Evolutionary conservation across 1,140 invertebrate species (phyloP).

Genomic region (Bombus polaris): DNA sequence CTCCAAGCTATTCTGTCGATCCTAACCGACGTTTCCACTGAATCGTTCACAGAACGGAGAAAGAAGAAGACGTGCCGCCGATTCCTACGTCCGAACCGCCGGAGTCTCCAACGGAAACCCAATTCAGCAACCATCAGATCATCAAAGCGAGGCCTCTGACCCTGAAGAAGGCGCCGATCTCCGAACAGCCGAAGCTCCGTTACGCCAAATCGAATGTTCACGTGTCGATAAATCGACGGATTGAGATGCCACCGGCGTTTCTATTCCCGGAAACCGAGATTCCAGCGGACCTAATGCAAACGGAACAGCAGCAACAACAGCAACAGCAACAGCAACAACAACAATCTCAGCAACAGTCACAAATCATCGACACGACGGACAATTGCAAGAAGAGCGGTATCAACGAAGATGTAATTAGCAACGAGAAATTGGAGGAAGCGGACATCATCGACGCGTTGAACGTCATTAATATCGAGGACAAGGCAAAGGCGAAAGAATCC

Average conservation of each 20-base stretch:
- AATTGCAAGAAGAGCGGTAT: slow-evolving; percentile 67
- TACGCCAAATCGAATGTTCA: slow-evolving; percentile 85
- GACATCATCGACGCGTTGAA: slow-evolving; percentile 81
- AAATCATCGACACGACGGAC: slow-evolving; percentile 72
- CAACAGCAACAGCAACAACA: slow-evolving; percentile 59
- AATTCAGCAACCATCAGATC: slow-evolving; percentile 82
- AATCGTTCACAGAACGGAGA: slow-evolving; percentile 71
- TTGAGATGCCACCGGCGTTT: slow-evolving; percentile 92
- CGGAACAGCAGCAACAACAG: slow-evolving; percentile 76
- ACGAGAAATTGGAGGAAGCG: slow-evolving; percentile 78
- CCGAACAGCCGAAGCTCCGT: slow-evolving; percentile 89
- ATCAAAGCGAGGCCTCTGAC: slow-evolving; percentile 91
- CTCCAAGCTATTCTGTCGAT: not conserved
- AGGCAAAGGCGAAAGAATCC: slow-evolving; percentile 77
- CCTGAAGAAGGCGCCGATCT: slow-evolving; percentile 89
- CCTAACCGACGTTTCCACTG: not conserved
- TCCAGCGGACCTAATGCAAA: slow-evolving; percentile 84
- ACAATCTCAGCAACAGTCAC: slow-evolving; percentile 62
- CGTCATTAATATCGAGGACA: slow-evolving; percentile 81
- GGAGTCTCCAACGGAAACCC: slow-evolving; percentile 78
- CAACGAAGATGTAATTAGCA: slow-evolving; percentile 66
- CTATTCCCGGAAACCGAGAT: slow-evolving; percentile 90
- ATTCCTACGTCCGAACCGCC: slow-evolving; percentile 80
- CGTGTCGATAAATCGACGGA: slow-evolving; percentile 88
- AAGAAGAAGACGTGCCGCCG: slow-evolving; percentile 80